Percentiles rank a stretch among this genome's conserved stretches.
phyloP scores from a whole-genome alignment of 2,797 vertebrate species.

The Notolepis coatsorum region DNA sequence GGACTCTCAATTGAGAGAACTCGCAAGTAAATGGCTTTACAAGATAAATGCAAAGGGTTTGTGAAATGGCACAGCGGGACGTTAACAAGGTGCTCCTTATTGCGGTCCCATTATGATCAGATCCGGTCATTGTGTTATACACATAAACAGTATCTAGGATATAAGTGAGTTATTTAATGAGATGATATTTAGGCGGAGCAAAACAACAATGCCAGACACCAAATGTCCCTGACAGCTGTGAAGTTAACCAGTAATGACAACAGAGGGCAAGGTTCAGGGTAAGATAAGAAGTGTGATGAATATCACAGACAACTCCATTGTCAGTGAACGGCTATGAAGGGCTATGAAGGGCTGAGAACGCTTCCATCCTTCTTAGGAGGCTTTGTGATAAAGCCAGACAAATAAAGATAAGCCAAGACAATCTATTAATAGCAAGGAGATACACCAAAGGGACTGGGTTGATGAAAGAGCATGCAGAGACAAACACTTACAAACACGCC shows the following conservation, averaged over 20 bases:
- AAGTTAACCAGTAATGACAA: slow-evolving; percentile 11
- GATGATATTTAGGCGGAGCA: too few species aligned
- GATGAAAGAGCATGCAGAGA: background rate
- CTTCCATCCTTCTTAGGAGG: too few species aligned
- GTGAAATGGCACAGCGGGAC: background rate
- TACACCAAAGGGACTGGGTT: slow-evolving; percentile 15
- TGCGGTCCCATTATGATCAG: too few species aligned
- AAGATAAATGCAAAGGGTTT: slow-evolving; percentile 1
- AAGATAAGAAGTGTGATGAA: background rate
- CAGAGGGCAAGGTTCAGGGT: background rate
- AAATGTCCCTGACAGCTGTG: slow-evolving; percentile 2
- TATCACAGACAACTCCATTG: background rate
- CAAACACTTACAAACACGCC: slow-evolving; percentile 65
- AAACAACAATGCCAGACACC: background rate
- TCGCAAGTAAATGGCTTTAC: slow-evolving; percentile 35
- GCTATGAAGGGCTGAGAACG: too few species aligned
- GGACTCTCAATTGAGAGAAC: slow-evolving; percentile 33
- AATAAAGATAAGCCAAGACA: too few species aligned
- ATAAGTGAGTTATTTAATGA: background rate
- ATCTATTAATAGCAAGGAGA: slow-evolving; percentile 7
- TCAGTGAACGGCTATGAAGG: too few species aligned
- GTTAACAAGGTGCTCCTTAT: background rate
- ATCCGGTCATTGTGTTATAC: too few species aligned
- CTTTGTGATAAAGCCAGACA: too few species aligned
- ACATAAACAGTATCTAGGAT: too few species aligned